A percentile compares a stretch with the other conserved stretches of the same genome.
These are phyloP conservation scores for Calliopum simillimum DNA, from an alignment of 2,888 invertebrate genomes.

Conservation along the genomic window DNA sequence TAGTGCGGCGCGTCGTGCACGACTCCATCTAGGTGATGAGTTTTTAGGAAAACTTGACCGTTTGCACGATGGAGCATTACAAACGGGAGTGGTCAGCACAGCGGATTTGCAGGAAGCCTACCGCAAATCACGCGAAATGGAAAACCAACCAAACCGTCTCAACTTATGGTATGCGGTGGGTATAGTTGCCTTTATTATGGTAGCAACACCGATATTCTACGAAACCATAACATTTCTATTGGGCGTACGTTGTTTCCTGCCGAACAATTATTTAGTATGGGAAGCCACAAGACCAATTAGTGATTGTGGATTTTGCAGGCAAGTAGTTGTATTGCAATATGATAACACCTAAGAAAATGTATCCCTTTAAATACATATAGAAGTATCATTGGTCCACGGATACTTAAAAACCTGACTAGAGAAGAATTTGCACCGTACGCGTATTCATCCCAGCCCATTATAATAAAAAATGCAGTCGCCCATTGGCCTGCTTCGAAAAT, in stretches of 20 bases:
- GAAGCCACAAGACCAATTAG: constrained; percentile 87
- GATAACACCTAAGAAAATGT: not conserved
- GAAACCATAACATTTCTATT: constrained; percentile 66
- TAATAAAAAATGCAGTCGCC: constrained; percentile 79
- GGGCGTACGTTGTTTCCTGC: constrained; percentile 80
- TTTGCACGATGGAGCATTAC: constrained; percentile 60
- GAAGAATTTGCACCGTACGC: constrained; percentile 79
- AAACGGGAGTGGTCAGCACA: constrained; percentile 60
- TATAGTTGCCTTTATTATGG: constrained; percentile 61
- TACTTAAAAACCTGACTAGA: constrained; percentile 76
- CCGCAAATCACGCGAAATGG: constrained; percentile 57
- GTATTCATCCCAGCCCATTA: constrained; percentile 83
- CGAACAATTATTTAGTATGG: constrained; percentile 88
- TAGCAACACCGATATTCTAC: constrained; percentile 64
- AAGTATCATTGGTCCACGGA: constrained; percentile 75
- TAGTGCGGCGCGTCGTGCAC: constrained; percentile 51
- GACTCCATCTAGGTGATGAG: constrained; percentile 42
- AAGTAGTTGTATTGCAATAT: not conserved
- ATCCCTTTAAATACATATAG: constrained; percentile 47
- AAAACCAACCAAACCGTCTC: constrained; percentile 54
- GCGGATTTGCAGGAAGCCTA: constrained; percentile 63
- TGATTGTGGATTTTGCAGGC: constrained; percentile 80
- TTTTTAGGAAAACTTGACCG: constrained; percentile 58
- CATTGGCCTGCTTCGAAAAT: constrained; percentile 82
- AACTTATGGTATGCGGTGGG: constrained; percentile 62